Evolutionary conservation across 2,888 invertebrate species (phyloP), one percentile per base, ranked within the genome.

Genomic region (Syrista parreyssii): DNA sequence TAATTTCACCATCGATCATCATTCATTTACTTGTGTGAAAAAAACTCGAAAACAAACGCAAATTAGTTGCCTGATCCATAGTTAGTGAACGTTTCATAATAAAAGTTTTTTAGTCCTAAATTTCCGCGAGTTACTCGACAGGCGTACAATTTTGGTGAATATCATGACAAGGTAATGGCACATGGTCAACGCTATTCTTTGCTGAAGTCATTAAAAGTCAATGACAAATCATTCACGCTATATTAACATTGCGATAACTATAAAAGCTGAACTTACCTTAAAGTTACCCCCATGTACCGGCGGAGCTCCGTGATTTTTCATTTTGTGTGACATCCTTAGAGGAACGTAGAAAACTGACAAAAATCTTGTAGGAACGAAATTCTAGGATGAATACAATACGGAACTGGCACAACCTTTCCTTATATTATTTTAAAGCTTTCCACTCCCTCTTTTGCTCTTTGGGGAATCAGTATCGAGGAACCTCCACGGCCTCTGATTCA

Each of bases 221-320:
- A 31, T 11, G 40, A 1, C n/a, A 74, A 74, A 32, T 12, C 30
- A 31, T 36, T 74, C 12, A 31, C n/a, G 35, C 34, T 30, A 32
- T 30, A 32, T 31, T 31, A 71, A 71, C 1, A 32, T 31, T 4
- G 31, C 30, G 15, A 71, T 30, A 30, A 9, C 31, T 36, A 30
- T 1, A 12, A 69, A 33, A 34, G 23, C 4, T 35, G 15, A 15
- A 86, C 89, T 89, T 80, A 91, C 91, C 89, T 88, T 89, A 85
- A 88, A 89, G 78, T 88, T 88, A 86, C 87, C 89, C 87, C 88
- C 90, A 84, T 90, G 89, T 77, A 88, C 85, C 76, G 88, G 86
- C 77, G 86, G 83, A 75, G 87, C 83, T 80, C 86, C 86, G 76
- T 88, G 88, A 83, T 81, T 86, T 81, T 81, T 78, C 40, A 71